Percentiles rank a stretch among this genome's conserved stretches.
Conservation (phyloP, 2,797 vertebrate genomes). For the Spheniscus humboldti region DNA sequence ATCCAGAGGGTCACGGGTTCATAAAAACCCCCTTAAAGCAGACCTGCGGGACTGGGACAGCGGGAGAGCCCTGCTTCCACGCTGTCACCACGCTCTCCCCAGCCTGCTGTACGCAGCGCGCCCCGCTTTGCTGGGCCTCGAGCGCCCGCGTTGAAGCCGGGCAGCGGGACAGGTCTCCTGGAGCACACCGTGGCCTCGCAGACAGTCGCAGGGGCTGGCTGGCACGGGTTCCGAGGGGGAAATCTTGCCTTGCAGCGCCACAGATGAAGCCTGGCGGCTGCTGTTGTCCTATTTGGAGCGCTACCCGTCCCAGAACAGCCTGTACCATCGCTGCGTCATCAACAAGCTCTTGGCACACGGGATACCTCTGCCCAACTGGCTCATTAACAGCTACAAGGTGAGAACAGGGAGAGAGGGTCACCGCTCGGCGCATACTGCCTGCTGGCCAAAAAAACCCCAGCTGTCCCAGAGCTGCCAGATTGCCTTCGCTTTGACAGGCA, state of each 20-base stretch:
- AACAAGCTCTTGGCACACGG: slow-evolving; percentile 89
- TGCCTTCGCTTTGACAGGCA: fast-evolving
- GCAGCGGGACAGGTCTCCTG: not conserved
- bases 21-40: not conserved
- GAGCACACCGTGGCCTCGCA: fast-evolving
- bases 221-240: not conserved
- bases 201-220: not conserved
- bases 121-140: fast-evolving
- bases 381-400: slow-evolving; percentile 92
- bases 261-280: slow-evolving; percentile 93
- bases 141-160: fast-evolving
- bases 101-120: no score
- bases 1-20: not conserved
- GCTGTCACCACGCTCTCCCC: not conserved
- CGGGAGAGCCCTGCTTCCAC: not conserved
- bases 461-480: not conserved
- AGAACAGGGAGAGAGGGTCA: not conserved
- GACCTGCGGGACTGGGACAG: not conserved
- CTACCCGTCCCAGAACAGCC: slow-evolving; percentile 79
- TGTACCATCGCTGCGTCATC: slow-evolving; percentile 88
- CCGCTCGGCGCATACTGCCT: fast-evolving
- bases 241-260: slow-evolving; percentile 74
- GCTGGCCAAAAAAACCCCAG: not conserved
- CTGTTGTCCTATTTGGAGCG: slow-evolving; percentile 85
- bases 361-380: slow-evolving; percentile 89